Percentiles rank a stretch among this genome's conserved stretches.
Conservation (phyloP, 2,888 invertebrate species). For the Spisula solida region DNA sequence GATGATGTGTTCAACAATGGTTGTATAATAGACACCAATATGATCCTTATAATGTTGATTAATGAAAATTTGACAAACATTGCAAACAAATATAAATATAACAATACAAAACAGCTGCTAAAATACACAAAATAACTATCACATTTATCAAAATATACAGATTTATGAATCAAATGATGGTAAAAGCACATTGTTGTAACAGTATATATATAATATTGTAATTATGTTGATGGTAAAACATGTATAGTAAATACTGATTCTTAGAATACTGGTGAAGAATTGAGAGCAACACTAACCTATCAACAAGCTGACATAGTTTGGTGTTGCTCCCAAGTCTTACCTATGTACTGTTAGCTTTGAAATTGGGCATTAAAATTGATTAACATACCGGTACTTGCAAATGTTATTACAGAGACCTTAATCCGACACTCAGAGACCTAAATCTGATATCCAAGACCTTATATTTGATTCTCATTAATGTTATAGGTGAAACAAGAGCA, state of each 20-base stretch:
- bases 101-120: constrained; percentile 31
- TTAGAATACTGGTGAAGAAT: not conserved
- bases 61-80: not conserved
- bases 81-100: constrained; percentile 25
- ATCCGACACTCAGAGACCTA: too few species aligned
- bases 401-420: too few species aligned
- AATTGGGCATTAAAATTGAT: not conserved
- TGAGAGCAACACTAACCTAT: too few species aligned
- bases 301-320: too few species aligned
- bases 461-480: too few species aligned
- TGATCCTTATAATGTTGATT: not conserved
- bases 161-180: constrained; percentile 53
- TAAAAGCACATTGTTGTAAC: constrained; percentile 44
- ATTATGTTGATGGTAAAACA: not conserved
- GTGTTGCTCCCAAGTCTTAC: too few species aligned
- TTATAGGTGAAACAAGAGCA: too few species aligned
- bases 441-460: too few species aligned
- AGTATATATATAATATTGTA: not conserved
- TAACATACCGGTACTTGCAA: too few species aligned
- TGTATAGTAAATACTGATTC: not conserved
- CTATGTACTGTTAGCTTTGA: constrained; percentile 25
- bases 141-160: constrained; percentile 68
- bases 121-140: constrained; percentile 53
- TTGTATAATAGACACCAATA: not conserved
- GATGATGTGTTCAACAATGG: not conserved